phyloP scores from a whole-genome alignment of 2,888 invertebrate species.

The Gymnoscelis rufifasciata region DNA sequence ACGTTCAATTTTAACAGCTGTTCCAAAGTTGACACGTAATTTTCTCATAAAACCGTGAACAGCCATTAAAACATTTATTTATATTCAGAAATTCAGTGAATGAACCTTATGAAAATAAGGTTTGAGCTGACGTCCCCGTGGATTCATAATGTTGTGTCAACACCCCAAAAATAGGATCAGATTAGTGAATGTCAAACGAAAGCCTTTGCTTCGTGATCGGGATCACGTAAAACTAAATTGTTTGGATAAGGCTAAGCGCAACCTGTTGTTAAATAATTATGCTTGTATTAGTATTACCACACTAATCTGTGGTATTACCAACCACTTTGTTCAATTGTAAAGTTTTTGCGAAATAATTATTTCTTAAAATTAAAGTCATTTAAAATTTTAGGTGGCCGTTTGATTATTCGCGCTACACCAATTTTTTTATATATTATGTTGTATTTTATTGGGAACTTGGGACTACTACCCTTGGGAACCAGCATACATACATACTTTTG shows the following conservation, averaged over 20 bases:
- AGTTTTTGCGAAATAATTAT: no score
- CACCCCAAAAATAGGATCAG: slow-evolving; percentile 10
- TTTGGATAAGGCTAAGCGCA: neutral
- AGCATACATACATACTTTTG: no score
- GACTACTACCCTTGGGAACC: no score
- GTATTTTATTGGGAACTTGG: no score
- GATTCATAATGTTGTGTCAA: slow-evolving; percentile 18
- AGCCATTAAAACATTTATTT: slow-evolving; percentile 10
- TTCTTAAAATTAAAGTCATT: no score
- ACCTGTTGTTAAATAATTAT: no score
- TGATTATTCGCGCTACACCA: no score
- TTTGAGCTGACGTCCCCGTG: slow-evolving; percentile 4
- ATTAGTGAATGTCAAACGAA: slow-evolving; percentile 22
- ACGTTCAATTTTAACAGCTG: slow-evolving; percentile 13
- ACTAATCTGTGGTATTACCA: no score
- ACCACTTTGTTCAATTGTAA: no score
- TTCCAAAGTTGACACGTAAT: slow-evolving; percentile 12
- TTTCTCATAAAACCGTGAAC: slow-evolving; percentile 12
- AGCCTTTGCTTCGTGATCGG: slow-evolving; percentile 6
- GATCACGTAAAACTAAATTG: slow-evolving; percentile 11
- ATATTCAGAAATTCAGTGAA: slow-evolving; percentile 8
- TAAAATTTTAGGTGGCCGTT: no score
- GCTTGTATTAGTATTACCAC: no score
- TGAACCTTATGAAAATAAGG: slow-evolving; percentile 5
- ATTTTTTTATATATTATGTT: no score